Percentiles rank a stretch among this genome's conserved stretches.
Conservation (phyloP, 2,888 invertebrate genomes). For the Tuta absoluta region DNA sequence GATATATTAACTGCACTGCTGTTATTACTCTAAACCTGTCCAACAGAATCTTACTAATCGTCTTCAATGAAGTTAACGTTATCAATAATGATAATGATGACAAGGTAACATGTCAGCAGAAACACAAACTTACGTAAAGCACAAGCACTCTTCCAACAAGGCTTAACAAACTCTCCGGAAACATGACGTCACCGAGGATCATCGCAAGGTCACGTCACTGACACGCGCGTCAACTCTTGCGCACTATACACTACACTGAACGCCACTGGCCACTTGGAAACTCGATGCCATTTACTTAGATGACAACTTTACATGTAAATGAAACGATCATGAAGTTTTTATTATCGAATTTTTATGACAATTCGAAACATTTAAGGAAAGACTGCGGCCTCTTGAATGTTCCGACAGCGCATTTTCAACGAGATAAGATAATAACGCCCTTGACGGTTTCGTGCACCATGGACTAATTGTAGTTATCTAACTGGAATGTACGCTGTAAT, state of each 20-base stretch:
- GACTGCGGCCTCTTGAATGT: conserved; percentile 54
- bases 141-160: conserved; percentile 47
- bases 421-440: conserved; percentile 66
- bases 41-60: conserved; percentile 3
- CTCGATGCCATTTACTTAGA: conserved; percentile 34
- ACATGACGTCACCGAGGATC: conserved; percentile 49
- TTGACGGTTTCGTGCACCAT: conserved; percentile 37
- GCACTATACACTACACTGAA: conserved; percentile 23
- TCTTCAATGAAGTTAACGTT: background rate
- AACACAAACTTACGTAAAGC: conserved; percentile 49
- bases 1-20: background rate
- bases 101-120: background rate
- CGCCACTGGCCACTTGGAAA: conserved; percentile 23
- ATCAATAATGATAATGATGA: conserved; percentile 28
- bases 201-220: conserved; percentile 55
- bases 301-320: conserved; percentile 42
- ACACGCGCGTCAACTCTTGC: conserved; percentile 33
- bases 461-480: conserved; percentile 20
- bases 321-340: conserved; percentile 35
- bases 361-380: conserved; percentile 51
- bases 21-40: background rate
- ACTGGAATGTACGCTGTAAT: conserved; percentile 16
- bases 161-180: conserved; percentile 53
- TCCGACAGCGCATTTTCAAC: conserved; percentile 44
- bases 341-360: conserved; percentile 5